Percentiles rank a stretch among this genome's conserved stretches.
Conservation (phyloP, 2,888 invertebrate species). For the Caenorhabditis virilis region DNA sequence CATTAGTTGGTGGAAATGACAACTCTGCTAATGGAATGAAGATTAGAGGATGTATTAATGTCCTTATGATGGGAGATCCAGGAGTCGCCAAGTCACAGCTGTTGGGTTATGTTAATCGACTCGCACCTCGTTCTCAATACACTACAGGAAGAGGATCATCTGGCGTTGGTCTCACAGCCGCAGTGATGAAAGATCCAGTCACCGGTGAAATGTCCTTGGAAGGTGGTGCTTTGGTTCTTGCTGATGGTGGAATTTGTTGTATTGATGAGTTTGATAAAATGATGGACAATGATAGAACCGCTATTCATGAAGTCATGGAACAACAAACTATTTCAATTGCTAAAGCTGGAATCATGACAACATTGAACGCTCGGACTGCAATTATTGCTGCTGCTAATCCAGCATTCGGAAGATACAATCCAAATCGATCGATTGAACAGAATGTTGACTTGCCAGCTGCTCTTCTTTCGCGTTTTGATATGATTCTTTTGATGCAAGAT, state of each 20-base stretch:
- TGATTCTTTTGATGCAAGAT: conserved; percentile 71
- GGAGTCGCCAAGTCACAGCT: conserved; percentile 99
- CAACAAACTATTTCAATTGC: conserved; percentile 99
- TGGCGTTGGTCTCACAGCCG: conserved; percentile 92
- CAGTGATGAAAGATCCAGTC: conserved; percentile 93
- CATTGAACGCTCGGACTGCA: conserved; percentile 92
- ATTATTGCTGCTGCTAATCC: conserved; percentile 99
- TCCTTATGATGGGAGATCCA: conserved; percentile 99
- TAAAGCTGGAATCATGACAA: conserved; percentile 98
- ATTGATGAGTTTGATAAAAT: conserved; percentile 99
- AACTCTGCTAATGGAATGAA: conserved; percentile 94
- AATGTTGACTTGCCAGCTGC: conserved; percentile 98
- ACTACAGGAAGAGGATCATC: conserved; percentile 67
- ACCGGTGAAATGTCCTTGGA: conserved; percentile 97
- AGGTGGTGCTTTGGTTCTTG: conserved; percentile 82
- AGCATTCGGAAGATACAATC: conserved; percentile 91
- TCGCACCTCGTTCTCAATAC: conserved; percentile 82
- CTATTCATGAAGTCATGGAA: conserved; percentile 92
- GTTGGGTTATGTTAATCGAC: conserved; percentile 87
- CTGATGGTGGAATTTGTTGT: conserved; percentile 77
- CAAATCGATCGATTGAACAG: conserved; percentile 89
- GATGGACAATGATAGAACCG: conserved; percentile 91
- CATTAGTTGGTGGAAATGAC: conserved; percentile 82
- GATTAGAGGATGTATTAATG: conserved; percentile 87
- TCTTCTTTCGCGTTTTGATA: conserved; percentile 79